These are phyloP conservation scores for Napeogenes sylphis DNA, from an alignment of 2,888 invertebrate species.

Conservation along the genomic window DNA sequence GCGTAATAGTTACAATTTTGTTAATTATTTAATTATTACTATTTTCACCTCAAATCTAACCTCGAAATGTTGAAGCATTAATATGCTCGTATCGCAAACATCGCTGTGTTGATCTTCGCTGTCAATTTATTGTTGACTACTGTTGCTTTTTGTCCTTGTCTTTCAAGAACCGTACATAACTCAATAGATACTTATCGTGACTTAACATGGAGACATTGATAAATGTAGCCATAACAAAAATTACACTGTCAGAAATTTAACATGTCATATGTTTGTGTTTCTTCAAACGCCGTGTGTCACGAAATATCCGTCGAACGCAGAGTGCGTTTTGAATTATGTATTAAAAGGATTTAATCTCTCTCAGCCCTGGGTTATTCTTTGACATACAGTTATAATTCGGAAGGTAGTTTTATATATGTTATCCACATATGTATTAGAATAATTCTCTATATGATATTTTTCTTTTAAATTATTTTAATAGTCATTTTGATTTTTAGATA, in stretches of 20 bases:
- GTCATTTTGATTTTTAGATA: no score
- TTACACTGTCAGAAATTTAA: neutral
- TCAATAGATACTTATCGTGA: slow-evolving; percentile 1
- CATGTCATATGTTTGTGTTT: slow-evolving; percentile 14
- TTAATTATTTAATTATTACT: no score
- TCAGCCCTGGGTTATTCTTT: slow-evolving; percentile 29
- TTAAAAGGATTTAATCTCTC: slow-evolving; percentile 51
- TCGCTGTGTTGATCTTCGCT: neutral
- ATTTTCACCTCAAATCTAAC: no score
- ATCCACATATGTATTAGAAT: neutral
- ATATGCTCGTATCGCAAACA: neutral
- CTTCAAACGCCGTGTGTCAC: slow-evolving; percentile 34
- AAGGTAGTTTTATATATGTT: neutral
- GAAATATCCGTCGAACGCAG: slow-evolving; percentile 31
- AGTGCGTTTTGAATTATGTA: slow-evolving; percentile 55
- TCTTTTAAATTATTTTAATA: no score
- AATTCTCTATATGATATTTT: no score
- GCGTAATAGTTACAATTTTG: no score
- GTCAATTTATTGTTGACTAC: neutral
- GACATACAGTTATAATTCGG: neutral
- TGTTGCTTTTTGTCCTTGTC: neutral
- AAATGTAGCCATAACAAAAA: slow-evolving; percentile 1
- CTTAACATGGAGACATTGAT: neutral
- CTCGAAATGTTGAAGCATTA: no score
- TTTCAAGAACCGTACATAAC: slow-evolving; percentile 1